Evolutionary conservation across 2,888 invertebrate genomes (phyloP), one percentile per base, ranked within the genome.

Genomic region (Zygaena filipendulae): DNA sequence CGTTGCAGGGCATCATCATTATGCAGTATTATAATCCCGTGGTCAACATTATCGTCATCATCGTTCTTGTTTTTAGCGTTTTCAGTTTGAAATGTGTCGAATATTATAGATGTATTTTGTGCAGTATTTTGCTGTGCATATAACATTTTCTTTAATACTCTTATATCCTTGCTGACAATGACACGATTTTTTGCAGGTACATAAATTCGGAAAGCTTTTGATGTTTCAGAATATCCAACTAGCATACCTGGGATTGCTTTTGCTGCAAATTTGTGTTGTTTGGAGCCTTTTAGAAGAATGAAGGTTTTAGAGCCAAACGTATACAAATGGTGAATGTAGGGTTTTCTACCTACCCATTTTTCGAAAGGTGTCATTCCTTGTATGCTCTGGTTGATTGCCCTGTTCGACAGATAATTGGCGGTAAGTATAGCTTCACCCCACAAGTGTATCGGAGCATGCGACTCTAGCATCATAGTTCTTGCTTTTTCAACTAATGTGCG

Each of bases 251-350:
- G 23, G 7, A 13, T 32, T 6, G 30, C 24, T 14, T 29, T 29
- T n/a, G 26, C 7, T 18, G 26, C 13, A n/a, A 35, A 29, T 23
- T 35, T 35, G 7, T 25, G 21, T 14, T 23, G 21, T 19, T 11
- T 24, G 12, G 20, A 25, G 16, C 16, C 16, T 25, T 35, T 36
- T 4, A 25, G 29, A 12, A 32, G 12, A 16, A 29, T 13, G 13
- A 30, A 36, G 2, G 25, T 25, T 24, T 35, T 31, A 10, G 13
- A 19, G 14, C 35, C 35, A 27, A 39, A 39, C 10, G 32, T 9
- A 4, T 36, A 9, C 4, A 39, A 18, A 10, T 39, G 29, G 8
- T 26, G 26, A 13, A 21, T 16, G 11, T 13, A 23, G 16, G 35
- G 35, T 9, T 12, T 30, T 8, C 22, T 19, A 3, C 27, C 27